phyloP scores from a whole-genome alignment of 2,888 invertebrate genomes.

The Macrophya annulata region DNA sequence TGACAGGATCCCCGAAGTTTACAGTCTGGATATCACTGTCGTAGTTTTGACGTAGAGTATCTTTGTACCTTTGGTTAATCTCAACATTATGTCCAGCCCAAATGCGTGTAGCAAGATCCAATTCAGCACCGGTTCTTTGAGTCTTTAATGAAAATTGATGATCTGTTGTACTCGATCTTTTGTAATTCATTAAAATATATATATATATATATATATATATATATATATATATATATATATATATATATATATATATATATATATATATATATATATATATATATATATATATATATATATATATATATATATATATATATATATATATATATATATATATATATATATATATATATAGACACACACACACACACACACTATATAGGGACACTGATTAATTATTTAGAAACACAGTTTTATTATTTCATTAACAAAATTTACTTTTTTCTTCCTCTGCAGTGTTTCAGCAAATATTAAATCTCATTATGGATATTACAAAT shows the following conservation, averaged over 20 bases:
- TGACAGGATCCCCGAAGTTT: slow-evolving; percentile 80
- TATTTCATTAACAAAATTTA: background rate
- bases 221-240: too few species aligned
- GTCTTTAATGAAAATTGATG: slow-evolving; percentile 62
- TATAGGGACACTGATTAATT: too few species aligned
- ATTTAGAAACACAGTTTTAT: background rate
- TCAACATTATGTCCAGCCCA: slow-evolving; percentile 66
- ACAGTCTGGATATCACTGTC: slow-evolving; percentile 80
- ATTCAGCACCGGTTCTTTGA: slow-evolving; percentile 64
- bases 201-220: too few species aligned
- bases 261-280: too few species aligned
- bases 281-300: too few species aligned
- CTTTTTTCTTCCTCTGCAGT: background rate
- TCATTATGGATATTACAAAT: background rate
- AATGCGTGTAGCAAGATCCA: slow-evolving; percentile 69
- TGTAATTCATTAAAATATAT: background rate
- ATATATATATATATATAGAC: too few species aligned
- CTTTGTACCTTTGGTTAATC: slow-evolving; percentile 79
- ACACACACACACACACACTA: too few species aligned
- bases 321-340: too few species aligned
- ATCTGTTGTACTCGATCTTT: background rate
- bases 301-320: too few species aligned
- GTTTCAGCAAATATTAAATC: background rate
- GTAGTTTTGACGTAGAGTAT: slow-evolving; percentile 80
- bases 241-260: too few species aligned